Percentiles rank a stretch among this genome's conserved stretches.
These are phyloP conservation scores for Macaria notata DNA, from an alignment of 2,888 invertebrate species.

Conservation along the genomic window DNA sequence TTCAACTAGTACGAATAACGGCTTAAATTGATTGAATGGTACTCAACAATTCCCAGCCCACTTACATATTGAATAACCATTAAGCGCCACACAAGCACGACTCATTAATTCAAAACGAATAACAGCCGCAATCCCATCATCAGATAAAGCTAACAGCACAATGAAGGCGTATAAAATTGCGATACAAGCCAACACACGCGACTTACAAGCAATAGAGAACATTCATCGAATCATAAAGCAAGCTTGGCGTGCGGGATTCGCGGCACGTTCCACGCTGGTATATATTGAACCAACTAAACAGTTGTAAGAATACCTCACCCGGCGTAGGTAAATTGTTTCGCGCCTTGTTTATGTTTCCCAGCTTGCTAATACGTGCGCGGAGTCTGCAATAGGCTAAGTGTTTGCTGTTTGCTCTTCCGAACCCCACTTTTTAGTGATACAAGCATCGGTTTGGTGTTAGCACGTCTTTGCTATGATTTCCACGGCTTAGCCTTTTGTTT, in stretches of 20 bases:
- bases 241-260: constrained; percentile 52
- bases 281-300: constrained; percentile 79
- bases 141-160: constrained; percentile 39
- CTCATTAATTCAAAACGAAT: no score
- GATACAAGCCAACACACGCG: constrained; percentile 47
- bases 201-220: constrained; percentile 60
- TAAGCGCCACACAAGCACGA: no score
- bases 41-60: no score
- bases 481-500: constrained; percentile 1
- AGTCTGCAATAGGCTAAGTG: constrained; percentile 50
- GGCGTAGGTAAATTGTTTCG: constrained; percentile 78
- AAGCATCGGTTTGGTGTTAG: constrained; percentile 33
- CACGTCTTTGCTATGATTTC: constrained; percentile 9
- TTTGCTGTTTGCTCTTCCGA: constrained; percentile 32
- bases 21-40: no score
- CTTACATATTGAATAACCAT: no score
- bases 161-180: constrained; percentile 57
- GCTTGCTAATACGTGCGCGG: constrained; percentile 75
- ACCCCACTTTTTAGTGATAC: constrained; percentile 41
- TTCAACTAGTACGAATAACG: no score
- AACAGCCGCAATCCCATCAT: constrained; percentile 26
- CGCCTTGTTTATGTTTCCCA: constrained; percentile 76
- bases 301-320: constrained; percentile 77
- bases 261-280: constrained; percentile 65
- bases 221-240: constrained; percentile 65